These are phyloP conservation scores for Drosophila mulleri DNA, from an alignment of 2,888 invertebrate species.

Conservation along the genomic window DNA sequence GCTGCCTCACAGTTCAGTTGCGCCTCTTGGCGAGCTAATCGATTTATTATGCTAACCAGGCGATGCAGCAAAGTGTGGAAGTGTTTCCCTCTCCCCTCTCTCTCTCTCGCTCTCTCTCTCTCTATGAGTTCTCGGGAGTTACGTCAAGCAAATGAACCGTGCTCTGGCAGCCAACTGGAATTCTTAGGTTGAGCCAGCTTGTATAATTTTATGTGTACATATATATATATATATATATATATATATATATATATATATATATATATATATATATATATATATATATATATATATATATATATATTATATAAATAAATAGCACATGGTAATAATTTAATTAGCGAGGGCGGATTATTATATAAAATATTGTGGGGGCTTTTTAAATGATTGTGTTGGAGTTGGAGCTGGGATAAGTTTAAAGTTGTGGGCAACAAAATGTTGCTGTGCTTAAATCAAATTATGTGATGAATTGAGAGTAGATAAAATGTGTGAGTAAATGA, in stretches of 20 bases:
- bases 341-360: not conserved
- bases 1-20: conserved; percentile 4
- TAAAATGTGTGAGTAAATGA: not conserved
- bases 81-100: conserved; percentile 6
- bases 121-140: not conserved
- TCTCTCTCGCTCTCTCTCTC: not conserved
- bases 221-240: not conserved
- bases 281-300: not conserved
- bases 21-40: conserved; percentile 67
- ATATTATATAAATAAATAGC: conserved; percentile 5
- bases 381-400: not conserved
- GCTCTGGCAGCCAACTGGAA: conserved; percentile 19
- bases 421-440: not conserved
- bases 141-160: conserved; percentile 72
- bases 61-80: conserved; percentile 71
- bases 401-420: not conserved
- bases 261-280: not conserved
- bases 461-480: not conserved
- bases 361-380: not conserved
- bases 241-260: not conserved
- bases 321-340: conserved; percentile 46
- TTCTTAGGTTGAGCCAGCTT: conserved; percentile 3
- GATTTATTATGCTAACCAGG: conserved; percentile 82
- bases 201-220: not conserved
- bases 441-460: not conserved